Evolutionary conservation across 2,888 invertebrate species (phyloP), one percentile per base, ranked within the genome.

Genomic region (Mythimna pallens): DNA sequence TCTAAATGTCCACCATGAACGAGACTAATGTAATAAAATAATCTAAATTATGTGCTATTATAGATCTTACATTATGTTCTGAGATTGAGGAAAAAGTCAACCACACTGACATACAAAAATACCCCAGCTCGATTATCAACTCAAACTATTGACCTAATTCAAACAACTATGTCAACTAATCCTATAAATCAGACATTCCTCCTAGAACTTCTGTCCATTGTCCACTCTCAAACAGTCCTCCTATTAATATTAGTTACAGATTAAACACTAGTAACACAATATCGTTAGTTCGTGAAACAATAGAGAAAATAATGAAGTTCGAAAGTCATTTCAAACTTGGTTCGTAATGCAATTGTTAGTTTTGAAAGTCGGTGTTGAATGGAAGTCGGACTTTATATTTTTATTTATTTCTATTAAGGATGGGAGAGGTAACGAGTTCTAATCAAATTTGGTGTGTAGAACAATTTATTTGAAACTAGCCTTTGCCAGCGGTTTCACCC

Each of bases 331-430:
- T 80, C 36, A 72, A 80, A 76, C 72, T 87, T 73, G 12, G 62
- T 65, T 70, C 14, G 66, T 78, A 83, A 85, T 77, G 75, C 83
- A 80, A 87, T 85, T 85, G 85, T 78, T 80, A 72, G 75, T 82
- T 82, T 64, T 43, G 67, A 78, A 87, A 76, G 65, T 64, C 67
- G 62, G 43, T 43, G 72, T 70, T 75, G 63, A 66, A 76, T 75
- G 69, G 77, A 65, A 73, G 72, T 34, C 34, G 57, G 34, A 69
- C 67, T 79, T 86, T 75, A 75, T 73, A 63, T 79, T 82, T 74
- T 67, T 72, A 76, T 75, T 76, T 63, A 74, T 76, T 79, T 61
- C 61, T 61, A 69, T 78, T 72, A 40, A 61, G 67, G 64, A 65
- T 65, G 76, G 40, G 14, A 67, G 59, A 47, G 52, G 25, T 54